Conservation (phyloP, 2,888 invertebrate genomes). For the Teleiodes luculella region DNA sequence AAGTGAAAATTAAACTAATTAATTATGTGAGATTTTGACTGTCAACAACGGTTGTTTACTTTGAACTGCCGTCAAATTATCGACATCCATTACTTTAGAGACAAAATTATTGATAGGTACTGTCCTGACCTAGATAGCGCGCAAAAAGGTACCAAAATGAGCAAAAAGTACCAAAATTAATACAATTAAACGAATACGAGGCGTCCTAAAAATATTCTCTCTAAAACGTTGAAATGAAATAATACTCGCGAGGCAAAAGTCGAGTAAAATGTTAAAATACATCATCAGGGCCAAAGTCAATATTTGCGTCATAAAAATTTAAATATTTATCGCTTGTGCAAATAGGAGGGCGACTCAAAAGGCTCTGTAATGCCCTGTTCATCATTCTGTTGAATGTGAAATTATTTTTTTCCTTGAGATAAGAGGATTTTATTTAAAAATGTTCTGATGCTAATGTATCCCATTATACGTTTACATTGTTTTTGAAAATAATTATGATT, state of each 20-base stretch:
- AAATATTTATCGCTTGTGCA: conserved; percentile 23
- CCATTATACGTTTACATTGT: not conserved
- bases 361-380: conserved; percentile 28
- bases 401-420: conserved; percentile 5
- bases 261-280: not conserved
- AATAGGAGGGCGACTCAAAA: conserved; percentile 27
- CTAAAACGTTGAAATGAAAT: not conserved
- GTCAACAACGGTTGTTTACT: too few species aligned
- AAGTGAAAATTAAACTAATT: too few species aligned
- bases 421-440: conserved; percentile 7
- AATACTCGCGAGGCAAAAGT: not conserved
- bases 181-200: too few species aligned
- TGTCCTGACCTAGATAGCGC: too few species aligned
- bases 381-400: conserved; percentile 23
- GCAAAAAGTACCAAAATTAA: too few species aligned
- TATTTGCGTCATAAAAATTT: conserved; percentile 3
- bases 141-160: too few species aligned
- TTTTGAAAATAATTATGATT: not conserved
- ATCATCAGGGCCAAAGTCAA: not conserved
- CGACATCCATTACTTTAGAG: too few species aligned
- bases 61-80: too few species aligned
- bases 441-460: conserved; percentile 8
- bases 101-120: too few species aligned
- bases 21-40: too few species aligned
- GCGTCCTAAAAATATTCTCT: too few species aligned